Evolutionary conservation across 92 coral and sea anemone species (phyloP).

Genomic region (Actinernus sp.): DNA sequence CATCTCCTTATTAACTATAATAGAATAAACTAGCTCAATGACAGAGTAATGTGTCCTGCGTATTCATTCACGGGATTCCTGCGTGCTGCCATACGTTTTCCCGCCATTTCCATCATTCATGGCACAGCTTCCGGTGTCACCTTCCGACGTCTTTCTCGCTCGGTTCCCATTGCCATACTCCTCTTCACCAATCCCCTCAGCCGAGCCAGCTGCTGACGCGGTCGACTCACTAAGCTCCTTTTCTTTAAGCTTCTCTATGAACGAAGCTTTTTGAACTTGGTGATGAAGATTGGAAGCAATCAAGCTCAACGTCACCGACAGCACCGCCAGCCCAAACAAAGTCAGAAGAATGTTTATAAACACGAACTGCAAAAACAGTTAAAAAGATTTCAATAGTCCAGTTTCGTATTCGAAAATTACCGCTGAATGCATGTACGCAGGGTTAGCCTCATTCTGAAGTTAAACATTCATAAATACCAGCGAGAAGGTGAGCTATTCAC

Average conservation of each 20-base stretch:
- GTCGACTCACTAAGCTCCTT: constrained; percentile 70
- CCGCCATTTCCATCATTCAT: constrained; percentile 66
- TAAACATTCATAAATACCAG: no score
- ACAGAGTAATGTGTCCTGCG: no score
- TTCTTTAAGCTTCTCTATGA: constrained; percentile 68
- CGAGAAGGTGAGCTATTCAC: no score
- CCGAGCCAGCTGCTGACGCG: constrained; percentile 52
- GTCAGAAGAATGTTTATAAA: constrained; percentile 78
- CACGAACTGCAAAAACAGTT: constrained; percentile 71
- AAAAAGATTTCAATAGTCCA: no score
- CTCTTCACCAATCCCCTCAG: constrained; percentile 63
- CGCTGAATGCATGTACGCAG: no score
- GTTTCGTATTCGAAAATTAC: no score
- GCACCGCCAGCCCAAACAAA: constrained; percentile 70
- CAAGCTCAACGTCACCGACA: constrained; percentile 83
- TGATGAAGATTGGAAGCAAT: constrained; percentile 83
- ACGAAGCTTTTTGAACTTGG: constrained; percentile 81
- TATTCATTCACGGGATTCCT: no score
- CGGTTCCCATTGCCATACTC: constrained; percentile 6
- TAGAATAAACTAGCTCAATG: no score
- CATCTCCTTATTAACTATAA: no score
- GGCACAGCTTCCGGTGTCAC: constrained; percentile 58
- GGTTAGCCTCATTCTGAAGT: no score
- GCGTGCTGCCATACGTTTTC: constrained; percentile 84
- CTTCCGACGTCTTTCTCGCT: constrained; percentile 19